Evolutionary conservation across 1,140 invertebrate species (phyloP).

Genomic region (Drosophila tropicalis): DNA sequence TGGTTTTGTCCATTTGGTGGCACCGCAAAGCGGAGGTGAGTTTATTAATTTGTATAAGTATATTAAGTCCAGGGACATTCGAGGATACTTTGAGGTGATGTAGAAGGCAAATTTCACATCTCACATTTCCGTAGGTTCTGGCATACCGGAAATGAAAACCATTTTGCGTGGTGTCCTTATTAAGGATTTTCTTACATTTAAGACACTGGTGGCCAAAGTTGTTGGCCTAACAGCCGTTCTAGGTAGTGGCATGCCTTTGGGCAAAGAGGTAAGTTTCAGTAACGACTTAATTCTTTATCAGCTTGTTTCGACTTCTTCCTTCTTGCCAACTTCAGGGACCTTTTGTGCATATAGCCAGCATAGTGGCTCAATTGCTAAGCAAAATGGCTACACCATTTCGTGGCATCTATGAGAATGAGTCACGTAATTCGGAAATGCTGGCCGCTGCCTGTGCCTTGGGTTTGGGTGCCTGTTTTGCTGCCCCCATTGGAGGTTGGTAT

Average conservation of each 20-base stretch:
- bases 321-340: constrained; percentile 86
- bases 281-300: not conserved
- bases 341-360: constrained; percentile 98
- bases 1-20: constrained; percentile 96
- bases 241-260: constrained; percentile 97
- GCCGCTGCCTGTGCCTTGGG: constrained; percentile 98
- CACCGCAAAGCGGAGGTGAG: constrained; percentile 93
- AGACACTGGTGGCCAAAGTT: constrained; percentile 97
- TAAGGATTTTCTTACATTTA: constrained; percentile 98
- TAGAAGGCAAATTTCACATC: too few relatives aligned
- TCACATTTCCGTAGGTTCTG: constrained; percentile 88
- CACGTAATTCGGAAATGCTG: constrained; percentile 96
- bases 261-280: constrained; percentile 93
- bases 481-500: constrained; percentile 93
- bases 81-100: too few relatives aligned
- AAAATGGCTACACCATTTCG: constrained; percentile 97
- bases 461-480: constrained; percentile 97
- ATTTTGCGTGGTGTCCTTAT: constrained; percentile 97
- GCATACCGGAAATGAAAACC: constrained; percentile 99
- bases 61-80: not conserved
- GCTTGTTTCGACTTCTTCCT: not conserved
- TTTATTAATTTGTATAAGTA: not conserved
- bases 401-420: constrained; percentile 98
- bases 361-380: constrained; percentile 96
- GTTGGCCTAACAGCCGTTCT: constrained; percentile 97